phyloP scores from a whole-genome alignment of 64 coral and sea anemone species.

The Dendronephthya gigantea region DNA sequence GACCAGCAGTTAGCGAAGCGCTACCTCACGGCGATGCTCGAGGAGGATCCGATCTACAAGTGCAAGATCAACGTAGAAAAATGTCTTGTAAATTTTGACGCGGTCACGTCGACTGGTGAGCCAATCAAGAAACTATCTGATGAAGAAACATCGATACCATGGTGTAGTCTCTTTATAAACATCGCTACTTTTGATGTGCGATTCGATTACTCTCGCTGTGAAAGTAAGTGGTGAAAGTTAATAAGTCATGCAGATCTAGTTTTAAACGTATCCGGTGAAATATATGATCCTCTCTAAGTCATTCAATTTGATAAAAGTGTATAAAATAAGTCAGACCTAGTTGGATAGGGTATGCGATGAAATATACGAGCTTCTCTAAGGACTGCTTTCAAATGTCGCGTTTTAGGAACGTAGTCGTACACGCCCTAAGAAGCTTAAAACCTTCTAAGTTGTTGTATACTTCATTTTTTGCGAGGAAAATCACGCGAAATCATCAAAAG shows the following conservation, averaged over 20 bases:
- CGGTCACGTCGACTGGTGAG: constrained; percentile 38
- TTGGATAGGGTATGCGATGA: constrained; percentile 41
- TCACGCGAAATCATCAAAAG: too few species aligned
- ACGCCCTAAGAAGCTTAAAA: too few species aligned
- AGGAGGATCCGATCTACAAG: constrained; percentile 76
- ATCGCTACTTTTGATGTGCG: constrained; percentile 47
- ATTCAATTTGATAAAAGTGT: too few species aligned
- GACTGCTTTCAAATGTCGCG: too few species aligned
- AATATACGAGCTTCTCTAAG: too few species aligned
- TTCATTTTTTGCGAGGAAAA: too few species aligned
- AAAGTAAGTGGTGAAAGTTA: constrained; percentile 20
- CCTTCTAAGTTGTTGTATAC: too few species aligned
- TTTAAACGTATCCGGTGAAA: not conserved
- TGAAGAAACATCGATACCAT: constrained; percentile 42
- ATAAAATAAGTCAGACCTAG: too few species aligned
- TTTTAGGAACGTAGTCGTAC: too few species aligned
- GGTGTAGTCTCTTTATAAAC: constrained; percentile 71
- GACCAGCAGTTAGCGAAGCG: constrained; percentile 26
- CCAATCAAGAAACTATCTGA: not conserved
- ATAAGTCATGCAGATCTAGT: not conserved
- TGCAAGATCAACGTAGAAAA: constrained; percentile 54
- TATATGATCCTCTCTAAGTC: too few species aligned
- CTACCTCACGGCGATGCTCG: constrained; percentile 57
- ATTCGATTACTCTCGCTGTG: constrained; percentile 42
- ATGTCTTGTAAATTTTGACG: constrained; percentile 61